A percentile compares a stretch with the other conserved stretches of the same genome.
phyloP scores from a whole-genome alignment of 2,113 vertebrate species.

The Spea bombifrons region DNA sequence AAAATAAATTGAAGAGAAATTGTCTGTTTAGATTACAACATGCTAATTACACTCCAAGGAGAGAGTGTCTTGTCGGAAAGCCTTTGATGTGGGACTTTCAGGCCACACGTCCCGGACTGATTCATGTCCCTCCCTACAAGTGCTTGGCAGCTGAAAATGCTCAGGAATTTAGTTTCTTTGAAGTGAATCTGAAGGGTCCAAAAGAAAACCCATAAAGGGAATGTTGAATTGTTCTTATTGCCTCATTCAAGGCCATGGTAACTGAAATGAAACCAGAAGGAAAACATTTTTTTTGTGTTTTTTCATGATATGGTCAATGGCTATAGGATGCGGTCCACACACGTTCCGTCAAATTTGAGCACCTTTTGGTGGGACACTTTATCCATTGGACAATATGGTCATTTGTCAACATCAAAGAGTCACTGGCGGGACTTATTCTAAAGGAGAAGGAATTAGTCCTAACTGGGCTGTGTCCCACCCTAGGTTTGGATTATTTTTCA shows the following conservation, averaged over 20 bases:
- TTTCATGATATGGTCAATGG: conserved; percentile 23
- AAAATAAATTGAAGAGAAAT: conserved; percentile 55
- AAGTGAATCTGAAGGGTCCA: conserved; percentile 37
- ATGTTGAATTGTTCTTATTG: conserved; percentile 49
- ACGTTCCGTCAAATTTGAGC: conserved; percentile 7
- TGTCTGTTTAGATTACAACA: conserved; percentile 55
- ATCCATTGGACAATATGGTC: too few species aligned
- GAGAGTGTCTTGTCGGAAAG: conserved; percentile 50
- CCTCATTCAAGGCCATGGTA: conserved; percentile 52
- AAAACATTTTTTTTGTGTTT: conserved; percentile 36
- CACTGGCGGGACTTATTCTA: too few species aligned
- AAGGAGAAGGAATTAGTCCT: too few species aligned
- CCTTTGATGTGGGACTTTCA: conserved; percentile 51
- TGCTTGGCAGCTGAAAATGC: neutral
- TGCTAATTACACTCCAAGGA: conserved; percentile 54
- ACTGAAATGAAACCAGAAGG: conserved; percentile 26
- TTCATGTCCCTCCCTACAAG: conserved; percentile 36
- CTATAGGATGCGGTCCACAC: conserved; percentile 30
- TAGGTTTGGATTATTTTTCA: too few species aligned
- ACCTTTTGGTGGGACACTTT: too few species aligned
- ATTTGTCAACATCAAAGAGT: too few species aligned
- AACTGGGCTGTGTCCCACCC: too few species aligned
- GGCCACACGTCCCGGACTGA: conserved; percentile 46
- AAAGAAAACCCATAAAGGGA: conserved; percentile 29
- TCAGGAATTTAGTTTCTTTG: conserved; percentile 28